Base-by-base conservation (phyloP, 1,140 invertebrate genomes). In the Monochamus saltuarius region DNA sequence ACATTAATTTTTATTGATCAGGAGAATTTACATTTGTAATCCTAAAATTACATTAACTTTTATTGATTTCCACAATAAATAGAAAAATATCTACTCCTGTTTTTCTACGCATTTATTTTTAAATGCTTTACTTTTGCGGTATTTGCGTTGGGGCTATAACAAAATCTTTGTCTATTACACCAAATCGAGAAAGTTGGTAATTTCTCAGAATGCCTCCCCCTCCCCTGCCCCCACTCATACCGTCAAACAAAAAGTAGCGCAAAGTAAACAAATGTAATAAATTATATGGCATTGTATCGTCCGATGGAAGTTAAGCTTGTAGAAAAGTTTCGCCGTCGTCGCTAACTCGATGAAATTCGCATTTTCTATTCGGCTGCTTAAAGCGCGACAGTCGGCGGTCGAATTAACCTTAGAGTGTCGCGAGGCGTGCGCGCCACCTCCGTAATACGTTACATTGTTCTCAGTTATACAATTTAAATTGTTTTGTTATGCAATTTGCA, bases 321-420 rank as follows among this genome's bases (percentile, higher is more conserved):
- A 38, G 50, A 65, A 65, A 65, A 43, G 56, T 65, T 65, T 62
- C 59, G 40, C 52, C 34, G 39, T 57, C 50, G 59, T 37, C 55
- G 35, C 55, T 65, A 57, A 65, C 59, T 65, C 63, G 56, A 61
- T 65, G 59, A 65, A 65, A 65, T 62, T 62, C 63, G 45, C 54
- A 61, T 65, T 64, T 65, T 65, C 63, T 57, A 61, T 65, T 65
- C 55, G 22, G 35, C 59, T 56, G 50, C 55, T 61, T 61, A 65
- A 65, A 65, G 58, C 63, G 58, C 56, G 63, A 61, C 61, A 65
- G 63, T 65, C 59, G 56, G 54, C 56, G 63, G 61, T 58, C 61
- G 59, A 62, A 65, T 65, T 65, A 65, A 65, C 59, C 60, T 59
- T 59, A 37, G 56, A 54, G 61, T 38, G 53, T 29, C 37, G 49